Base-by-base conservation (phyloP, 2,888 invertebrate genomes). In the Ceraclea dissimilis region DNA sequence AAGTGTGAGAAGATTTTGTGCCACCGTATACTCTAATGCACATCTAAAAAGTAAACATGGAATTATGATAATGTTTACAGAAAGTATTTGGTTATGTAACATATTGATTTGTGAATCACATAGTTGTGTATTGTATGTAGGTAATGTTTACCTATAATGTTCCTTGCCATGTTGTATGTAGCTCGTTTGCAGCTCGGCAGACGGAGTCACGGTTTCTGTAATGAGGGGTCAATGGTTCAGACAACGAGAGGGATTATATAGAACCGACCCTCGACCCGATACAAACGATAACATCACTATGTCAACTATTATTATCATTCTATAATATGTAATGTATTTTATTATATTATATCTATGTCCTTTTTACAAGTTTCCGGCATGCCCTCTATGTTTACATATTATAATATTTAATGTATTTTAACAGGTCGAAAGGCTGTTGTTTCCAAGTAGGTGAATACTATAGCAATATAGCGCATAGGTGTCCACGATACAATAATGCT, bases 11-110 rank as follows among this genome's bases (percentile, higher is more conserved):
- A n/a, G n/a, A n/a, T n/a, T n/a, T 43, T 17, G 16, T 16, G 21
- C 34, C 49, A 55, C 34, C 48, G 49, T 13, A 47, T 53, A 19
- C 18, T 56, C 44, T 50, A 44, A 49, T 50, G 58, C 62, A 62
- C 60, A 62, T 62, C 62, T 58, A 62, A 62, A 62, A 62, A 60
- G 62, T 62, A 62, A 62, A 62, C 62, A 62, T 62, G 58, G 52
- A 60, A 62, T 62, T 62, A 62, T 62, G 62, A 62, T 60, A 62
- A 62, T 62, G 58, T 58, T 58, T 56, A 52, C 60, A 51, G 60
- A 60, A 58, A 62, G 58, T 60, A 62, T 60, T 59, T 52, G 59
- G 61, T 62, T 62, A 60, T 56, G 62, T 62, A 60, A 62, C 62
- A 62, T 62, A 62, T 62, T 60, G 60, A 60, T 60, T 60, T 62